phyloP scores from a whole-genome alignment of 2,888 invertebrate genomes.

The Tetropium fuscum region DNA sequence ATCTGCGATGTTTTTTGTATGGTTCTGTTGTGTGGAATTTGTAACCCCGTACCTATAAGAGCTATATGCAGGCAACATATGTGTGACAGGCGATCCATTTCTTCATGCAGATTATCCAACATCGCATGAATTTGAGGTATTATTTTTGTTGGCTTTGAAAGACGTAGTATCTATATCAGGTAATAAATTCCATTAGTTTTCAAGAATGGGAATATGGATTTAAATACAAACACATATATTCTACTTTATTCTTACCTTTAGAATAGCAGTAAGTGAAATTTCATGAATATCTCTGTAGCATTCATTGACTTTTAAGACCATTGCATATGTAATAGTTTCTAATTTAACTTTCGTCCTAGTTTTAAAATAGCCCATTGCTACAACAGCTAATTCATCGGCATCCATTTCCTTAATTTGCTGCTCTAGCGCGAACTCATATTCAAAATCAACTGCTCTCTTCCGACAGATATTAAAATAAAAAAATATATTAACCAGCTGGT shows the following conservation, averaged over 20 bases:
- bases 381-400: conserved; percentile 76
- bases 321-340: conserved; percentile 65
- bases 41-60: conserved; percentile 71
- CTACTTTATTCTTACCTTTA: conserved; percentile 67
- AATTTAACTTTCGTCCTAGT: conserved; percentile 73
- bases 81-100: conserved; percentile 72
- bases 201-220: background rate
- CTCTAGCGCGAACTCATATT: conserved; percentile 72
- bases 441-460: conserved; percentile 71
- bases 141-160: conserved; percentile 67
- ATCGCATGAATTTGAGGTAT: conserved; percentile 67
- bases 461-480: conserved; percentile 75
- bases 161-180: conserved; percentile 67
- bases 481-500: conserved; percentile 75
- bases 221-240: background rate
- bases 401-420: conserved; percentile 69
- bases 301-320: conserved; percentile 66
- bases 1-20: conserved; percentile 69
- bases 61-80: conserved; percentile 76
- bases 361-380: conserved; percentile 84
- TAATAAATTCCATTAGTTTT: background rate
- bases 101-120: conserved; percentile 68
- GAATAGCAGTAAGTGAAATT: conserved; percentile 74
- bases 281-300: conserved; percentile 71
- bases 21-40: conserved; percentile 65